These are phyloP conservation scores for Microctenopoma steveboyesi DNA, from an alignment of 2,797 vertebrate species.

Conservation along the genomic window DNA sequence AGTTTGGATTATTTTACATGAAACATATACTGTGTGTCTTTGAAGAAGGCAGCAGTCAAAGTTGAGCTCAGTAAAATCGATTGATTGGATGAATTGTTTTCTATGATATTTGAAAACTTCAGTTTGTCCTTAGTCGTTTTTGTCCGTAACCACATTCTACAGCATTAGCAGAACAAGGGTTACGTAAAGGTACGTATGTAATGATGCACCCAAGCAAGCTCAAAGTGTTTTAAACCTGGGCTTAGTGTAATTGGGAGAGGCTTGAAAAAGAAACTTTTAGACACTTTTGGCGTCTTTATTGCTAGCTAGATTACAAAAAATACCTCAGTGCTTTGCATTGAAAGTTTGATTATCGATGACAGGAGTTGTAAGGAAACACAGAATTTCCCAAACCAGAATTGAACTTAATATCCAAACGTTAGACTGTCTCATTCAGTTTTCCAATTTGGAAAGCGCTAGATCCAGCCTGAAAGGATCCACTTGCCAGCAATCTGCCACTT, in stretches of 20 bases:
- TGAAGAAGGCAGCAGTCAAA: not conserved
- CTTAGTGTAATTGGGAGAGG: too few relatives aligned
- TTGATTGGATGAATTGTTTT: too few relatives aligned
- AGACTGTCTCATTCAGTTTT: not conserved
- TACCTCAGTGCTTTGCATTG: not conserved
- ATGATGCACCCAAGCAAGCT: too few relatives aligned
- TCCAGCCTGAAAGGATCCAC: conserved; percentile 44
- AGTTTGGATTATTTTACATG: not conserved
- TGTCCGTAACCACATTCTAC: too few relatives aligned
- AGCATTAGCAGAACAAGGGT: too few relatives aligned
- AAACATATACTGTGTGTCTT: not conserved
- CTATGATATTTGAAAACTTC: too few relatives aligned
- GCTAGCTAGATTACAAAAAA: not conserved
- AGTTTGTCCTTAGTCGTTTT: too few relatives aligned
- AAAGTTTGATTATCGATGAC: not conserved
- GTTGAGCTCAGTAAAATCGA: not conserved
- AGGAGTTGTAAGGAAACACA: conserved; percentile 1
- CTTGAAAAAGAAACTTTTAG: too few relatives aligned
- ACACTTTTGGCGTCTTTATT: not conserved
- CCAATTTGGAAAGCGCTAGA: conserved; percentile 26
- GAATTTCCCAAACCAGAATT: conserved; percentile 23
- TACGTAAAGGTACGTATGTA: not conserved
- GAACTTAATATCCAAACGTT: conserved; percentile 21
- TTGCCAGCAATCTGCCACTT: conserved; percentile 42
- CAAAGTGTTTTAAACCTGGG: too few relatives aligned